phyloP scores from a whole-genome alignment of 1,140 invertebrate species.

The Tetraneura akinire region DNA sequence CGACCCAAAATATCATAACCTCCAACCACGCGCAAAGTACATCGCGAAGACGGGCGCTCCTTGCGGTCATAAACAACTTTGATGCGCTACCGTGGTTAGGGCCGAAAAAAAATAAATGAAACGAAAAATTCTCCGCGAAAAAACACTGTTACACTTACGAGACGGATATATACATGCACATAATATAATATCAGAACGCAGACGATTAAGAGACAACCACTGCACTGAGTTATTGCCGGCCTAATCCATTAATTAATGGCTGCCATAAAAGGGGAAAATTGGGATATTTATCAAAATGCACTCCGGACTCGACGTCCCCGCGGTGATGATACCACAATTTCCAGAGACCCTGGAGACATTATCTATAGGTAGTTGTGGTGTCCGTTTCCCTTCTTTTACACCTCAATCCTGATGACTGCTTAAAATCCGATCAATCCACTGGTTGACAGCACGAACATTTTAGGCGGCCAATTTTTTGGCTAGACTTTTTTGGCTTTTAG shows the following conservation, averaged over 20 bases:
- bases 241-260: slow-evolving; percentile 51
- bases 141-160: background rate
- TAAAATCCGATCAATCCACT: slow-evolving; percentile 45
- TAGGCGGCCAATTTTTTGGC: background rate
- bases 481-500: background rate
- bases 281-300: slow-evolving; percentile 47
- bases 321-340: background rate
- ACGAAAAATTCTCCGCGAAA: background rate
- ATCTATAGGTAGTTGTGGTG: background rate
- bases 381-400: background rate
- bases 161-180: too few relatives aligned
- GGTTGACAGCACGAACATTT: slow-evolving; percentile 14
- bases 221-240: slow-evolving; percentile 16
- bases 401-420: background rate
- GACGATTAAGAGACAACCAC: background rate
- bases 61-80: background rate
- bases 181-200: background rate
- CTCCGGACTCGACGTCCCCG: slow-evolving; percentile 3
- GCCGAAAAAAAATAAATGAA: background rate
- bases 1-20: slow-evolving; percentile 40
- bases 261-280: slow-evolving; percentile 37
- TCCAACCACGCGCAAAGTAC: slow-evolving; percentile 2
- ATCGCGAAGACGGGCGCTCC: slow-evolving; percentile 11
- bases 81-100: background rate
- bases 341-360: background rate